A percentile compares a stretch with the other conserved stretches of the same genome.
phyloP scores from a whole-genome alignment of 1,140 invertebrate species.

The Probaryconus sp. region DNA sequence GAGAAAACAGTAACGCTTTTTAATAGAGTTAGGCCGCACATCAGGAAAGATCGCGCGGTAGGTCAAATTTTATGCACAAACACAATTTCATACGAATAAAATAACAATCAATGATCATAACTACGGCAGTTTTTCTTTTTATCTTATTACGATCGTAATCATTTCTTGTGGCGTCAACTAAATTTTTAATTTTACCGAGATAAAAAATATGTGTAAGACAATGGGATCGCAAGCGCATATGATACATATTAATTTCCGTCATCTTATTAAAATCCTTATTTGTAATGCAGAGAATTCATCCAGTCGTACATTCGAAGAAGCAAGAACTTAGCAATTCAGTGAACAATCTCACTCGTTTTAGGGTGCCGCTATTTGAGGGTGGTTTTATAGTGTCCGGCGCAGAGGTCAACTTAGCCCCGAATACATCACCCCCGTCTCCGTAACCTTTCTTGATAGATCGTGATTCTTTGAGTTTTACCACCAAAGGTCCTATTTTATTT shows the following conservation, averaged over 20 bases:
- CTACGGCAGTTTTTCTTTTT: constrained; percentile 34
- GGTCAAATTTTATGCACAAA: constrained; percentile 15
- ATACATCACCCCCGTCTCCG: constrained; percentile 68
- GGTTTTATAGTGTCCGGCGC: constrained; percentile 74
- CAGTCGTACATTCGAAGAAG: constrained; percentile 1
- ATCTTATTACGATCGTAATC: constrained; percentile 31
- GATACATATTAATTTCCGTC: too few relatives aligned
- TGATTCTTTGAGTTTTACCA: constrained; percentile 48
- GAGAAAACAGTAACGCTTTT: too few relatives aligned
- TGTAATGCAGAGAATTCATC: constrained; percentile 9
- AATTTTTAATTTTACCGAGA: too few relatives aligned
- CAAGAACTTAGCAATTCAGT: constrained; percentile 57
- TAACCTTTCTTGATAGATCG: constrained; percentile 62
- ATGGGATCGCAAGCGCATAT: too few relatives aligned
- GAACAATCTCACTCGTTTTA: constrained; percentile 62
- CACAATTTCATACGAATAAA: constrained; percentile 40
- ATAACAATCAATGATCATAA: constrained; percentile 58
- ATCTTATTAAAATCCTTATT: constrained; percentile 18
- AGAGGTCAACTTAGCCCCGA: constrained; percentile 70
- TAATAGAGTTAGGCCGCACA: too few relatives aligned
- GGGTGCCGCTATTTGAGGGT: constrained; percentile 63
- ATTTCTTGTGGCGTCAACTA: too few relatives aligned
- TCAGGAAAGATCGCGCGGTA: constrained; percentile 28
- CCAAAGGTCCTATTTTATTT: constrained; percentile 32
- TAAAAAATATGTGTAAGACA: not conserved